phyloP scores from a whole-genome alignment of 2,113 vertebrate genomes.

The Bos indicus region DNA sequence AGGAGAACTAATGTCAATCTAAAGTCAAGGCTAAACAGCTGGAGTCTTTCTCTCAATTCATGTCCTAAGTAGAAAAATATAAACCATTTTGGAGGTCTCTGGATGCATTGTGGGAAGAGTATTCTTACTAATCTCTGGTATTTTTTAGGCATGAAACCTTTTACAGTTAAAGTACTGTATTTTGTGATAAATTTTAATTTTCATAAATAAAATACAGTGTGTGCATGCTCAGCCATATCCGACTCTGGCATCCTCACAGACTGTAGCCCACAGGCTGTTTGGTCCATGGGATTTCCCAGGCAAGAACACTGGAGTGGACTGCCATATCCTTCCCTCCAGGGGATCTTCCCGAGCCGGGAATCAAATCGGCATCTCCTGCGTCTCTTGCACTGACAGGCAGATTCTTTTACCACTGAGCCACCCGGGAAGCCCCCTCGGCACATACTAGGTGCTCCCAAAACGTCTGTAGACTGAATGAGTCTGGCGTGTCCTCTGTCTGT shows the following conservation, averaged over 20 bases:
- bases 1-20: neutral
- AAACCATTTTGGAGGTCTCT: neutral
- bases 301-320: neutral
- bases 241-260: neutral
- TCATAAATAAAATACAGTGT: neutral
- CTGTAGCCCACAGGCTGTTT: neutral
- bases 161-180: neutral
- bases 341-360: neutral
- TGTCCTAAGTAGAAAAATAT: neutral
- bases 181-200: neutral
- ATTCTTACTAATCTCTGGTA: neutral
- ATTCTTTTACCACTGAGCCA: neutral
- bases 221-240: neutral
- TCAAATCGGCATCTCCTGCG: neutral
- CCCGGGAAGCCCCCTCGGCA: neutral
- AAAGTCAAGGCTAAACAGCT: neutral
- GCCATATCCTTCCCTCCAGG: neutral
- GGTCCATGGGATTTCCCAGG: neutral
- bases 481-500: neutral
- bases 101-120: neutral
- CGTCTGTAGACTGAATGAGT: neutral
- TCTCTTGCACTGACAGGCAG: neutral
- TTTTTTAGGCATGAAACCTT: neutral
- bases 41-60: neutral
- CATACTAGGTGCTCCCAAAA: neutral